These are phyloP conservation scores for Leptothorax acervorum DNA, from an alignment of 2,888 invertebrate genomes.

Conservation along the genomic window DNA sequence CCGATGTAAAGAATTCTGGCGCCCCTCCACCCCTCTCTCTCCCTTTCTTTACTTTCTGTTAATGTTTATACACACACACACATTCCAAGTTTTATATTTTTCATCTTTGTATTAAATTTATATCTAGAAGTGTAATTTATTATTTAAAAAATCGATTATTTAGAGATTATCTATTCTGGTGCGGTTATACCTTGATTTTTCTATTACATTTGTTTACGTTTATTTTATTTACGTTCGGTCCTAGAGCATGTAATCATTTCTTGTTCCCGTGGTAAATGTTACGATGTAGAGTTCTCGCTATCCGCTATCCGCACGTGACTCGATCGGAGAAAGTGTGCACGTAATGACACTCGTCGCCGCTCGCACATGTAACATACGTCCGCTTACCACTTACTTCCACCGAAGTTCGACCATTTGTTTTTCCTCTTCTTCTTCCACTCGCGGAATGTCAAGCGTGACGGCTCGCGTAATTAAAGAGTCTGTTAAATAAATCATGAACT, in stretches of 20 bases:
- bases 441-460: conserved; percentile 26
- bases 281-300: conserved; percentile 42
- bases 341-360: conserved; percentile 57
- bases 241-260: conserved; percentile 9
- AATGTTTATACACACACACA: not conserved
- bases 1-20: not conserved
- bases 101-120: not conserved
- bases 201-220: not conserved
- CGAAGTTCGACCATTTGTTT: conserved; percentile 35
- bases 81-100: not conserved
- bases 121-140: not conserved
- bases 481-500: conserved; percentile 38
- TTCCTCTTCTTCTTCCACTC: conserved; percentile 15
- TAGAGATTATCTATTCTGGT: not conserved
- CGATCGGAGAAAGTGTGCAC: conserved; percentile 68
- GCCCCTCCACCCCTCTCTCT: not conserved
- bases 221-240: not conserved
- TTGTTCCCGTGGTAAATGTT: conserved; percentile 27
- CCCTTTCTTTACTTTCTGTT: not conserved
- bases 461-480: conserved; percentile 37
- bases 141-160: not conserved
- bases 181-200: not conserved
- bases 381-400: conserved; percentile 9
- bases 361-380: conserved; percentile 40
- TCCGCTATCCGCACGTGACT: conserved; percentile 64